These are phyloP conservation scores for Luidia sarsii DNA, from an alignment of 53 echinoderm and acorn worm species.

Conservation along the genomic window DNA sequence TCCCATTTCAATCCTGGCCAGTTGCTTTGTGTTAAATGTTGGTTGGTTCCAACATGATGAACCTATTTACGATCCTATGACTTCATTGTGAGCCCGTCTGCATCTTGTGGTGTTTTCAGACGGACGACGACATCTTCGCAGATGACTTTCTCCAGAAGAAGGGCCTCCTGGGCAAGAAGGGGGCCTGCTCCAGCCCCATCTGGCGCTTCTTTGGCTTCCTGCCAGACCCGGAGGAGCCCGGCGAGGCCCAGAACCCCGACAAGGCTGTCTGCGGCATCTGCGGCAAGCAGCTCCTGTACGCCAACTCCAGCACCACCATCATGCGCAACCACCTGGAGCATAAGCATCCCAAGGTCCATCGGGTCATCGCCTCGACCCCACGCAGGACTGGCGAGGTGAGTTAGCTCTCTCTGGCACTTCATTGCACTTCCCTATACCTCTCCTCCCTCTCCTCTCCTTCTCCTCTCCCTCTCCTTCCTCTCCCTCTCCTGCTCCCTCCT, in stretches of 20 bases:
- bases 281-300: conserved; percentile 55
- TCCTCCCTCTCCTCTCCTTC: no score
- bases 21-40: no score
- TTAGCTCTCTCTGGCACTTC: no score
- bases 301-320: conserved; percentile 55
- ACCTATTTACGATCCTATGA: no score
- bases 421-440: no score
- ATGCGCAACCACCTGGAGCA: conserved; percentile 58
- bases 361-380: not conserved
- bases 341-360: conserved; percentile 33
- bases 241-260: conserved; percentile 18
- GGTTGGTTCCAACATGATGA: no score
- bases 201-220: conserved; percentile 59
- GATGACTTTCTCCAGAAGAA: conserved; percentile 46
- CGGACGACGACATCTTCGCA: conserved; percentile 28
- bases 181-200: conserved; percentile 49
- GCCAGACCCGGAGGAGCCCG: conserved; percentile 42
- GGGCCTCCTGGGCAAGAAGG: conserved; percentile 34
- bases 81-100: no score
- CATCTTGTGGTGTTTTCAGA: no score
- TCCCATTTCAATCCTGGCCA: no score
- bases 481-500: not conserved
- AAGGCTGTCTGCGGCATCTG: conserved; percentile 56
- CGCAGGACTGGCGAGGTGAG: conserved; percentile 33
- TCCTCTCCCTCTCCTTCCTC: not conserved